A percentile compares a stretch with the other conserved stretches of the same genome.
These are phyloP conservation scores for Heliconius charithonia DNA, from an alignment of 2,888 invertebrate species.

Conservation along the genomic window DNA sequence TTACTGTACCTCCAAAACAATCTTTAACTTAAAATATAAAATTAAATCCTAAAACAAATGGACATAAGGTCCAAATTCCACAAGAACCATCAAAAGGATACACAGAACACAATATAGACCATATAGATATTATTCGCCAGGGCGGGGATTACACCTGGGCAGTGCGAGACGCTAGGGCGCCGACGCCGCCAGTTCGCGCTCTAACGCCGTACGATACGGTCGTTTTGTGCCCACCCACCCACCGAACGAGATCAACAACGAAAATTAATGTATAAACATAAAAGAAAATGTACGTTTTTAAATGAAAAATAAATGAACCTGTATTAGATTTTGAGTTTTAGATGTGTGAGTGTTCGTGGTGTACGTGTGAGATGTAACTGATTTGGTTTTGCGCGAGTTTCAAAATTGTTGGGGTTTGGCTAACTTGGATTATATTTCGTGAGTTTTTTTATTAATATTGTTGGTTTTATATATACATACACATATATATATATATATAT, in stretches of 20 bases:
- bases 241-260: constrained; percentile 46
- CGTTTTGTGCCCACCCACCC: constrained; percentile 37
- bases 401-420: background rate
- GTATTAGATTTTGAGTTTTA: background rate
- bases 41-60: background rate
- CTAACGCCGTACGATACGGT: constrained; percentile 55
- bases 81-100: background rate
- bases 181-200: constrained; percentile 61
- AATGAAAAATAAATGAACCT: constrained; percentile 3
- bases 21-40: background rate
- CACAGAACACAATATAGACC: constrained; percentile 10
- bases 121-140: constrained; percentile 28
- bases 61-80: background rate
- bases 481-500: background rate
- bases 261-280: constrained; percentile 63
- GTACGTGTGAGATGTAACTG: background rate
- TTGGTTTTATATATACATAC: too few species aligned
- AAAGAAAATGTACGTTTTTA: constrained; percentile 59
- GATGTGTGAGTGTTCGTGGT: background rate
- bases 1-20: too few species aligned
- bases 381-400: background rate
- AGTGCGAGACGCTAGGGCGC: constrained; percentile 31
- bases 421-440: background rate
- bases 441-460: background rate
- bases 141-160: constrained; percentile 58